Evolutionary conservation across 2,888 invertebrate species (phyloP), one percentile per base, ranked within the genome.

Genomic region (Troides helena): DNA sequence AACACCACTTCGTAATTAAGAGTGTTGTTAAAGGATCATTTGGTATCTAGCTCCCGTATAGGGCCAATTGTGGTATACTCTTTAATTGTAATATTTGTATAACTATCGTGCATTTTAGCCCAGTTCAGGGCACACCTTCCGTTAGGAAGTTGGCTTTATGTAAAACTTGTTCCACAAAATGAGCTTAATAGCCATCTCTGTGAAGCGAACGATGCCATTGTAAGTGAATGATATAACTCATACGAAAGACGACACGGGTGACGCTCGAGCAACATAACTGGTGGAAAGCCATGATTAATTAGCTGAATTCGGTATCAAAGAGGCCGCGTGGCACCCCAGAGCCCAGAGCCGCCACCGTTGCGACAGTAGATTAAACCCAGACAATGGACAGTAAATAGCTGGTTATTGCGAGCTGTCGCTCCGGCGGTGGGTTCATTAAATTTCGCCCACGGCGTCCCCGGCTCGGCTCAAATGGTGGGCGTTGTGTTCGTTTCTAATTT

Each of bases 381-480:
- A 85, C 85, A 87, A 85, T 84, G 77, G 81, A 73, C 79, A 80
- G 82, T 84, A 84, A 85, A 85, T 83, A 83, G 77, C 75, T 77
- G 77, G 78, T 78, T 82, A 82, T 81, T 81, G 81, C 81, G 73
- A 77, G 73, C 78, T 81, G 82, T 82, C 82, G 79, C 78, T 78
- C 77, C 75, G 74, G 75, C 74, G 74, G 78, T 78, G 77, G 79
- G 78, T 83, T 85, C 85, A 83, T 86, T 87, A 86, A 78, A 80
- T 78, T 74, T 77, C 86, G 85, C 86, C 86, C 85, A 86, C 86
- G 78, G 76, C 74, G 75, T 74, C 74, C 72, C 76, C 73, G 74
- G 73, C 72, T 75, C 74, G 73, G 72, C 59, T 39, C 70, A 65
- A 72, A 72, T 71, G 68, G 82, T 83, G 79, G 81, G 81, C 77